Evolutionary conservation across 2,888 invertebrate species (phyloP), one percentile per base, ranked within the genome.

Genomic region (Actias luna): DNA sequence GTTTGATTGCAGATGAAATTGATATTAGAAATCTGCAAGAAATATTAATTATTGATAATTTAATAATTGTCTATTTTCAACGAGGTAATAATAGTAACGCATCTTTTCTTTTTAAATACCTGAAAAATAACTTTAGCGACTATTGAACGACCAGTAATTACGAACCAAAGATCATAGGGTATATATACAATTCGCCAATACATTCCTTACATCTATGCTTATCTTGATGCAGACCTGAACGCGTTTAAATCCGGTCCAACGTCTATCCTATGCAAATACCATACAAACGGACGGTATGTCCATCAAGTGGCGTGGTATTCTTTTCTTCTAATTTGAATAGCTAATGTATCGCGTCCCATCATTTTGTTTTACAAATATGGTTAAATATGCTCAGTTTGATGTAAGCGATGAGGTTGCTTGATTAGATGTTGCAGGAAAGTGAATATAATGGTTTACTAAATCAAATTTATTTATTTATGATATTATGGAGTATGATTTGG

Each of bases 271-370:
- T 92, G 92, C 87, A 88, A 91, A 91, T 90, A 63, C 69, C 69
- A 76, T 77, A 79, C 84, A 80, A 80, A 75, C 78, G 84, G 89
- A 89, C 85, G 86, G 85, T 82, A 87, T 87, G 90, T 90, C 91
- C 89, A 89, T 91, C 91, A 90, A 80, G 79, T 80, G 71, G 71
- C 71, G 73, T 77, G 76, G 77, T 79, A 83, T 83, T 83, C 85
- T 87, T 85, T 85, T 50, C 82, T 72, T 87, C 82, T 87, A 87
- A 87, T 91, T 90, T 91, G 87, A 90, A 89, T 92, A 80, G 80
- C 83, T 91, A 84, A 88, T 87, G 77, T 71, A 42, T 35, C n/a
- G 39, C 60, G 64, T 67, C 67, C 69, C 69, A 71, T 80, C 75
- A 76, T 80, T 77, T 77, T 74, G 78, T 73, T 73, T 75, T 76